Percentiles rank a stretch among this genome's conserved stretches.
phyloP scores from a whole-genome alignment of 2,888 invertebrate species.

The Eulithis testata region DNA sequence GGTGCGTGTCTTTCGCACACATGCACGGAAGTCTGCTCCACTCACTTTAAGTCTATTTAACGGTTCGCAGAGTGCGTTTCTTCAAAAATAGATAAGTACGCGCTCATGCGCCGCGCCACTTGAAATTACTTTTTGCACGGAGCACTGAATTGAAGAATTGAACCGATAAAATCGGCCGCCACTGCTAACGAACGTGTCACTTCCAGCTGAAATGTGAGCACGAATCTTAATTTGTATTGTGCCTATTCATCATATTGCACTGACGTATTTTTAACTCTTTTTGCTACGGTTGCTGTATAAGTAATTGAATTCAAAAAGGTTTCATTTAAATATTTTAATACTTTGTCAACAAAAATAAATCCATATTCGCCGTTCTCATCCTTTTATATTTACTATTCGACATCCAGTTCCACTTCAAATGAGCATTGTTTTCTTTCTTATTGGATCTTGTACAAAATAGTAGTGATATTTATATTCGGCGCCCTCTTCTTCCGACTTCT shows the following conservation, averaged over 20 bases:
- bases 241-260: slow-evolving; percentile 53
- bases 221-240: slow-evolving; percentile 63
- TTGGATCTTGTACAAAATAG: not conserved
- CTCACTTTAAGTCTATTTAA: slow-evolving; percentile 77
- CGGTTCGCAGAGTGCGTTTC: slow-evolving; percentile 74
- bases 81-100: slow-evolving; percentile 77
- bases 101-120: slow-evolving; percentile 74
- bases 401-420: too few relatives aligned
- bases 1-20: slow-evolving; percentile 71
- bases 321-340: slow-evolving; percentile 14
- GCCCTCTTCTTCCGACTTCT: not conserved
- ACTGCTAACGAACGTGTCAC: slow-evolving; percentile 77
- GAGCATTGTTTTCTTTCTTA: too few relatives aligned
- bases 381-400: too few relatives aligned
- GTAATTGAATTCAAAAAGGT: slow-evolving; percentile 26
- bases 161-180: slow-evolving; percentile 75
- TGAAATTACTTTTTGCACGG: slow-evolving; percentile 80
- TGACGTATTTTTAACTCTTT: slow-evolving; percentile 40
- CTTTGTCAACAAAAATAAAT: too few relatives aligned
- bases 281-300: slow-evolving; percentile 25
- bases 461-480: slow-evolving; percentile 1
- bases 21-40: slow-evolving; percentile 76
- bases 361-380: too few relatives aligned
- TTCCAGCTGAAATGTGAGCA: slow-evolving; percentile 70
- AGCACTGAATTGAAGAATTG: slow-evolving; percentile 76